Base-by-base conservation (phyloP, 2,888 invertebrate species). In the Tetrapedia diversipes region DNA sequence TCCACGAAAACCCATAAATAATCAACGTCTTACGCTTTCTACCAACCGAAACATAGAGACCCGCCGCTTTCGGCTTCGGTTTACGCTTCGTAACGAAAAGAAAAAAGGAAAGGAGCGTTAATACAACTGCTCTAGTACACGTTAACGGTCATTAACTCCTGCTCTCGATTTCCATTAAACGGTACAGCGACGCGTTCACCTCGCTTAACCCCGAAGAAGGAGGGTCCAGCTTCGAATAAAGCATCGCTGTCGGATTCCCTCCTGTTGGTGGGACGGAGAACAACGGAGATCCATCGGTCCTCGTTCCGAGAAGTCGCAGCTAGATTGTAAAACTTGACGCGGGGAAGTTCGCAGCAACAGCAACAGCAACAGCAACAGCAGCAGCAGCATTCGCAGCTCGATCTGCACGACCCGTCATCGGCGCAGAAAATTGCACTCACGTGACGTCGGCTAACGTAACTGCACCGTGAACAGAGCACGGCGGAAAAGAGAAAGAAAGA, bases 341-440 rank as follows among this genome's bases (percentile, higher is more conserved):
- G 66, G 76, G 63, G 71, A 77, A 66, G 78, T 83, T 74, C 56
- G 66, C 66, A 47, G n/a, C n/a, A n/a, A n/a, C n/a, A n/a, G n/a
- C n/a, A n/a, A n/a, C n/a, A n/a, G n/a, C n/a, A n/a, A n/a, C n/a
- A n/a, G n/a, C n/a, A n/a, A n/a, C n/a, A n/a, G n/a, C n/a, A n/a
- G n/a, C n/a, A n/a, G n/a, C n/a, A n/a, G 56, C 63, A 70, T 70
- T 77, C 81, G 72, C 73, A 79, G 82, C 59, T 72, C 54, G 79
- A 85, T 84, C 83, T 66, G 77, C 81, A 81, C 80, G 85, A 85
- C 66, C 72, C 80, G 80, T 80, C 81, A 82, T 79, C 80, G 70
- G 79, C 73, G 83, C 78, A 77, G 84, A 83, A 82, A 86, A 83
- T 83, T 83, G 84, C 84, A 67, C 84, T 83, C 83, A 83, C 83